phyloP scores from a whole-genome alignment of 2,888 invertebrate genomes.

The Leptinotarsa tumamoca region DNA sequence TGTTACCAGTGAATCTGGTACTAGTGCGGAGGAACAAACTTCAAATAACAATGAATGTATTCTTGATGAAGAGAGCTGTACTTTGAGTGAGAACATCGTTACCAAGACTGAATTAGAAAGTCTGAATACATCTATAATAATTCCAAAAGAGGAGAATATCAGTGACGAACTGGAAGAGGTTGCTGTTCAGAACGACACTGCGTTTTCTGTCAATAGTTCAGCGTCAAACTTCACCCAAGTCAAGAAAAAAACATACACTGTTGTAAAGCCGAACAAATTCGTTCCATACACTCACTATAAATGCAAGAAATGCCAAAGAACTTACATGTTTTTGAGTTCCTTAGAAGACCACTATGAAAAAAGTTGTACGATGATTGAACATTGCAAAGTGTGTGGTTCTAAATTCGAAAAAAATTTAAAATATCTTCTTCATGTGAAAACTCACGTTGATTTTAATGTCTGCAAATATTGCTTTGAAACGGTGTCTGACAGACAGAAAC shows the following conservation, averaged over 20 bases:
- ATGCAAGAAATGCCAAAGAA: slow-evolving; percentile 32
- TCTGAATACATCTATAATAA: slow-evolving; percentile 13
- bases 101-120: slow-evolving; percentile 14
- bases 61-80: background rate
- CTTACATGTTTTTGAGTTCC: slow-evolving; percentile 22
- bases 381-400: slow-evolving; percentile 23
- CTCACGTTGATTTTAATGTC: slow-evolving; percentile 15
- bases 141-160: slow-evolving; percentile 6
- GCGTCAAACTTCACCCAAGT: background rate
- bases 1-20: background rate
- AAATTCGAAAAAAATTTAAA: slow-evolving; percentile 25
- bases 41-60: background rate
- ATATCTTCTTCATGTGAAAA: slow-evolving; percentile 26
- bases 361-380: slow-evolving; percentile 14
- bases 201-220: background rate
- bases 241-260: background rate
- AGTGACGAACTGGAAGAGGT: background rate
- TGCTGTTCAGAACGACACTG: background rate
- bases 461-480: slow-evolving; percentile 37
- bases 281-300: slow-evolving; percentile 31
- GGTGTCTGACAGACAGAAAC: background rate
- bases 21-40: background rate
- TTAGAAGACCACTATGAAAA: slow-evolving; percentile 24
- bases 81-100: background rate
- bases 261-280: slow-evolving; percentile 12